Percentiles rank a stretch among this genome's conserved stretches.
These are phyloP conservation scores for Conopomorpha cramerella DNA, from an alignment of 1,140 invertebrate species.

Conservation along the genomic window DNA sequence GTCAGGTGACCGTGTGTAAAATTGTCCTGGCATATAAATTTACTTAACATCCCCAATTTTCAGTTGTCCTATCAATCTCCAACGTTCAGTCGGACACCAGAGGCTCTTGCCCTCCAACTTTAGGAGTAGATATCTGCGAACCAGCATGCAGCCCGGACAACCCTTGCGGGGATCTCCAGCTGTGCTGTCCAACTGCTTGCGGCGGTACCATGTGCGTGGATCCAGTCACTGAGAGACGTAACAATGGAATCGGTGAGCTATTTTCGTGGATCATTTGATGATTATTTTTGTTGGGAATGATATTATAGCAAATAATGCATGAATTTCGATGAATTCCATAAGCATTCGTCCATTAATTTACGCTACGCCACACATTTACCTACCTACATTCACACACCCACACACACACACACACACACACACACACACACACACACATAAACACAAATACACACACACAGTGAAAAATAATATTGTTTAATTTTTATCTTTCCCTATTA, in stretches of 20 bases:
- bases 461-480: no score
- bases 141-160: slow-evolving; percentile 17
- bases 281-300: no score
- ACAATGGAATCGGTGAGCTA: no score
- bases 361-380: neutral
- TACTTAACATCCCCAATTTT: no score
- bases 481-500: no score
- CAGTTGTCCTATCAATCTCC: no score
- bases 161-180: slow-evolving; percentile 18
- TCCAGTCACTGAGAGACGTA: slow-evolving; percentile 49
- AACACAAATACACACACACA: no score
- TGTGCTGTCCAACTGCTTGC: slow-evolving; percentile 61
- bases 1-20: no score
- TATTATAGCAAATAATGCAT: slow-evolving; percentile 29
- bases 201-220: slow-evolving; percentile 60
- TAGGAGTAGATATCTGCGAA: slow-evolving; percentile 30
- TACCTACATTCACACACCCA: neutral
- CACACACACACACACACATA: neutral
- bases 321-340: neutral
- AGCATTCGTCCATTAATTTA: neutral
- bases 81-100: no score
- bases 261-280: no score
- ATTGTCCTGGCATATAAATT: no score
- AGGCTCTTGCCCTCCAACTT: slow-evolving; percentile 33
- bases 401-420: neutral